Evolutionary conservation across 2,113 vertebrate genomes (phyloP), one percentile per base, ranked within the genome.

Genomic region (Tragelaphus buxtoni): DNA sequence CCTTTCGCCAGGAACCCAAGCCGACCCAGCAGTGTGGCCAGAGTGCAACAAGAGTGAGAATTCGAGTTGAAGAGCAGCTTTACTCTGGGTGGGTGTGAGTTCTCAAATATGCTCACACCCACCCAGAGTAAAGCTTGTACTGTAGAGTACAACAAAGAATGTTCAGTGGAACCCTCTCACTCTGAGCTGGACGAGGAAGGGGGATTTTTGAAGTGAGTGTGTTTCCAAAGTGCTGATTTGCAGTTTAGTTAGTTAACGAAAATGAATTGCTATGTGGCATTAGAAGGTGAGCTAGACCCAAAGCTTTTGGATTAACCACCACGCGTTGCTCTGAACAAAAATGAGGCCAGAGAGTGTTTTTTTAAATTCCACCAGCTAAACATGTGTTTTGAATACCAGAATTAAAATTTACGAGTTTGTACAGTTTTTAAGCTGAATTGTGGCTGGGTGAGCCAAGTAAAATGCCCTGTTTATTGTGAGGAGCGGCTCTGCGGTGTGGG

Each of bases 381-480:
- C 22, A 0, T 47, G 81, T 97, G n/a, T 97, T 97, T 96, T 87
- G 96, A 83, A 96, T 94, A 53, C 85, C 72, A 85, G 60, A 69
- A 81, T 88, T 35, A 79, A 61, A 69, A 90, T 14, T 76, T 17
- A 0, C 0, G 47, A 91, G 83, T 89, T 89, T 58, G 22, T 96
- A 30, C 45, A 91, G 0, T 72, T 88, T 96, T 94, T 97, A 72
- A 90, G 91, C 90, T 63, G 5, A 30, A 97, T 90, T 90, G 55
- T 90, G 53, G 82, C 88, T 98, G 97, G 90, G 81, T 95, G 88
- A 82, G 47, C 69, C 94, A 95, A 95, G 42, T n/a, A 1, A 92
- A 97, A 97, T 97, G 94, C 83, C 74, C 79, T 97, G 17, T 97
- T 97, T 95, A 55, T 97, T 76, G 90, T 90, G 87, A 96, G 83